phyloP scores from a whole-genome alignment of 1,140 invertebrate genomes.

The Monomorium pharaonis region DNA sequence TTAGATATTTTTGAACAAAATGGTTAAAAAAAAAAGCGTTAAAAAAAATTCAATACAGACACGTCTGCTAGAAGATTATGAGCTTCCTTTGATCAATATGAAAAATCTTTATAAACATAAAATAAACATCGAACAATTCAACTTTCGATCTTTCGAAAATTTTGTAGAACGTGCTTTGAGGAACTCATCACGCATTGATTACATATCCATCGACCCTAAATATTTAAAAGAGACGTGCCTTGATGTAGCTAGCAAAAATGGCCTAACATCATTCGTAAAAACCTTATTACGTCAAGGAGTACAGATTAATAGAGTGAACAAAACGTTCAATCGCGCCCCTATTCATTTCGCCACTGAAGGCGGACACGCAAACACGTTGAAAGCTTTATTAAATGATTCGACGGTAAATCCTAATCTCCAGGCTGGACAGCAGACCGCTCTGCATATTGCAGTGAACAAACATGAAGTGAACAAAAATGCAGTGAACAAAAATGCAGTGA shows the following conservation, averaged over 20 bases:
- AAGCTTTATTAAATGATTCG: conserved; percentile 84
- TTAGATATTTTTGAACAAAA: neutral
- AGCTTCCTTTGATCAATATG: neutral
- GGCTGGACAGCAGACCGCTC: conserved; percentile 83
- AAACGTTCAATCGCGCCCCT: conserved; percentile 87
- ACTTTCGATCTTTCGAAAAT: conserved; percentile 83
- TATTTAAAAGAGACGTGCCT: conserved; percentile 84
- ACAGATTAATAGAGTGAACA: conserved; percentile 88
- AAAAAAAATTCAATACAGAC: no score
- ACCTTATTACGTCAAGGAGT: conserved; percentile 88
- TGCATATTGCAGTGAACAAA: conserved; percentile 88
- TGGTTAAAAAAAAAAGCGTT: conserved; percentile 49
- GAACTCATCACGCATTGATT: no score
- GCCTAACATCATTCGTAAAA: conserved; percentile 85
- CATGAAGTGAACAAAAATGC: conserved; percentile 87
- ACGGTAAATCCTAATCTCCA: conserved; percentile 83
- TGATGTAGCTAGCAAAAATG: conserved; percentile 83
- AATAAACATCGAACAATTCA: conserved; percentile 78
- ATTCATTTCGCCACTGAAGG: conserved; percentile 89
- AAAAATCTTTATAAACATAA: conserved; percentile 70
- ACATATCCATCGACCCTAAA: conserved; percentile 78
- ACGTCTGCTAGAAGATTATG: conserved; percentile 21
- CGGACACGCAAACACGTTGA: conserved; percentile 86
- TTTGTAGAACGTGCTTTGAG: conserved; percentile 82
- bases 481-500: conserved; percentile 87